These are phyloP conservation scores for Desmophyllum pertusum DNA, from an alignment of 92 coral and sea anemone species.

Conservation along the genomic window DNA sequence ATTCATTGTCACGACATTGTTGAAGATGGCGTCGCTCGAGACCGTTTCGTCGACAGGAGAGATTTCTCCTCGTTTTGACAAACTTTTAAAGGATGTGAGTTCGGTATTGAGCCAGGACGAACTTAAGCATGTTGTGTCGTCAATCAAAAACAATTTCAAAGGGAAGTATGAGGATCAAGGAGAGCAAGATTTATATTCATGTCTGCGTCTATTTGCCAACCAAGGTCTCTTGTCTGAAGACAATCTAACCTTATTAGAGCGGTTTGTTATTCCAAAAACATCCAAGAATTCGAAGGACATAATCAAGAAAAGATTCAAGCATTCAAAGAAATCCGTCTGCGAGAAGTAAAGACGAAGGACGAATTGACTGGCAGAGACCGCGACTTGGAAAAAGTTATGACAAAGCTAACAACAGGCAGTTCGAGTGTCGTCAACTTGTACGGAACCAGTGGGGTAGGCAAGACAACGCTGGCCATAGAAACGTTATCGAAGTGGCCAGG, in stretches of 20 bases:
- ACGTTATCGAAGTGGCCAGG: slow-evolving; percentile 14
- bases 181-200: slow-evolving; percentile 35
- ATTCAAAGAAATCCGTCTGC: slow-evolving; percentile 7
- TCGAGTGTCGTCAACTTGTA: slow-evolving; percentile 46
- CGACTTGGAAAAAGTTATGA: slow-evolving; percentile 28
- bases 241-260: slow-evolving; percentile 31
- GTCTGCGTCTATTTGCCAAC: slow-evolving; percentile 17
- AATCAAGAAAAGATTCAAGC: neutral
- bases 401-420: neutral
- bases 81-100: slow-evolving; percentile 10
- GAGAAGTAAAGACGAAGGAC: neutral
- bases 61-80: slow-evolving; percentile 28
- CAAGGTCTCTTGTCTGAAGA: slow-evolving; percentile 39
- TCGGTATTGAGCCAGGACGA: slow-evolving; percentile 20
- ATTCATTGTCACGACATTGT: slow-evolving; percentile 18
- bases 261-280: slow-evolving; percentile 9
- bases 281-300: slow-evolving; percentile 17
- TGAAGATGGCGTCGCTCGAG: slow-evolving; percentile 21
- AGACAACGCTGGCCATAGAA: slow-evolving; percentile 61
- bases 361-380: slow-evolving; percentile 33
- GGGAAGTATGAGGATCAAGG: slow-evolving; percentile 8
- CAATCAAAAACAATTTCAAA: slow-evolving; percentile 13
- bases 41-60: neutral
- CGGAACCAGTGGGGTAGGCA: slow-evolving; percentile 73
- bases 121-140: slow-evolving; percentile 11